Evolutionary conservation across 2,888 invertebrate genomes (phyloP), one percentile per base, ranked within the genome.

Genomic region (Onthophagus sagittarius): DNA sequence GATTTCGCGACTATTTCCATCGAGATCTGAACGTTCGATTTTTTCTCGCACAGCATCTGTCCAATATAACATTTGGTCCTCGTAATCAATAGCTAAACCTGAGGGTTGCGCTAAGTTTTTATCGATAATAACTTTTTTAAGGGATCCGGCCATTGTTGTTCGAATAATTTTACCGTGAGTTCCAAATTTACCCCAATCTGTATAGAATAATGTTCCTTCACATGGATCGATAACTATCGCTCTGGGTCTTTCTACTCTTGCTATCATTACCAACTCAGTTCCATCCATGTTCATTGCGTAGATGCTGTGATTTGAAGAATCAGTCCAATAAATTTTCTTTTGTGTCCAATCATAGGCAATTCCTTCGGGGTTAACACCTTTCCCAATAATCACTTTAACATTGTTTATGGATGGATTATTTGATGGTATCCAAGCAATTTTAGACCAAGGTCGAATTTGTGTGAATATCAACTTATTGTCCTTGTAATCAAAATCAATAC

Each of bases 271-370:
- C 69, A 95, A 86, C 79, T 95, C 93, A 0, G 92, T 88, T 0
- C 96, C 95, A 81, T 97, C 95, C 15, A 95, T 86, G 82, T 97
- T 96, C 94, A 98, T 96, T 0, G 97, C 94, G 81, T 97, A 97
- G 73, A 98, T 97, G 9, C 95, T 95, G 80, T 95, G 96, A 79
- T 97, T 97, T 0, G 94, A 93, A 32, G 96, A 96, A 81, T 99
- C 99, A 0, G 98, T 97, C 97, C 98, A 99, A 84, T 98, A 99
- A 62, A 99, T 91, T 84, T 98, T 98, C 83, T 95, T 94, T 79
- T 96, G 96, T 0, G 98, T 96, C 99, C 99, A 99, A 83, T 99
- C 99, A 82, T 97, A 97, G 0, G 97, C 95, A 76, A 97, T 94
- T 3, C 97, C 96, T 84, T 97, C 96, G 0, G 97, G 96, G 85